A percentile compares a stretch with the other conserved stretches of the same genome.
Conservation (phyloP, 2,888 invertebrate genomes). For the Uropetala carovei region DNA sequence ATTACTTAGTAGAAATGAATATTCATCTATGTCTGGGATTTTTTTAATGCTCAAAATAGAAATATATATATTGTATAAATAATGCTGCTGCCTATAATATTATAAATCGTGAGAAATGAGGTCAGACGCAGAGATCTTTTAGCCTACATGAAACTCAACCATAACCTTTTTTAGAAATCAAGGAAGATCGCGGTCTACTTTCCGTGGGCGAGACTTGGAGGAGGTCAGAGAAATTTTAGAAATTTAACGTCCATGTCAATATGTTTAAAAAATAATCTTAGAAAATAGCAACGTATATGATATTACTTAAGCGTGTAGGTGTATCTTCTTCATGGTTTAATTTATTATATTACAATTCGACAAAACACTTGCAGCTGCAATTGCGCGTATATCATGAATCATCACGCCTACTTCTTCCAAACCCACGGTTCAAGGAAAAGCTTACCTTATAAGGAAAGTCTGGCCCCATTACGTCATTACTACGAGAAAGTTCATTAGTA, state of each 20-base stretch:
- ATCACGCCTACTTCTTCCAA: not conserved
- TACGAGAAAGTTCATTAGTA: not conserved
- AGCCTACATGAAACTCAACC: not conserved
- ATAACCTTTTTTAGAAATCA: conserved; percentile 42
- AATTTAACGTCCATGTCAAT: not conserved
- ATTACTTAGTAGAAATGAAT: too few relatives aligned
- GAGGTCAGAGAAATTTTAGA: conserved; percentile 35
- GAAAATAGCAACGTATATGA: too few relatives aligned
- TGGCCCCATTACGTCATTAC: not conserved
- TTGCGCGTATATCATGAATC: conserved; percentile 10
- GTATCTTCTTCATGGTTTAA: not conserved
- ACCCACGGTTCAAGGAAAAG: conserved; percentile 31
- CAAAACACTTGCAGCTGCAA: not conserved
- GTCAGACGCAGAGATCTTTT: not conserved
- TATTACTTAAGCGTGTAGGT: not conserved
- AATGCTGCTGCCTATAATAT: too few relatives aligned
- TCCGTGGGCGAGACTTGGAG: conserved; percentile 25
- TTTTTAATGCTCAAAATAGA: too few relatives aligned
- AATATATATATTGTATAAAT: too few relatives aligned
- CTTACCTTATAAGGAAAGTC: conserved; percentile 5
- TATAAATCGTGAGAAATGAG: not conserved
- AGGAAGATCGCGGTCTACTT: not conserved
- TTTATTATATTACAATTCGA: not conserved
- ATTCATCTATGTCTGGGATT: too few relatives aligned
- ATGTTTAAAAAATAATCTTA: not conserved